Evolutionary conservation across 2,113 vertebrate species (phyloP), one percentile per base, ranked within the genome.

Genomic region (Pollachius pollachius): DNA sequence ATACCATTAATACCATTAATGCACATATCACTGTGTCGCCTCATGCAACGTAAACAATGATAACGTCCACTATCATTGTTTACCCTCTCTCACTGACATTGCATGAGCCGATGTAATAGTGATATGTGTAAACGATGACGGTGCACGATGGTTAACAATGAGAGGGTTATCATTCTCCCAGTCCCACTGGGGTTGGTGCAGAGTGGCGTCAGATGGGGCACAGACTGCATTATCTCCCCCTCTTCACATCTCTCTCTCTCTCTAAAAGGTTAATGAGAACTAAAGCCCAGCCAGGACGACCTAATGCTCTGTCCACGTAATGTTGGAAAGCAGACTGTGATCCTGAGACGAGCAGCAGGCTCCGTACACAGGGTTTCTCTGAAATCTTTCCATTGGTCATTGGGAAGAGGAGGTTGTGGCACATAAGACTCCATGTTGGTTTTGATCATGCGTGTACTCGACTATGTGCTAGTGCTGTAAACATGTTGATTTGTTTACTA

Each of bases 321-420:
- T 72, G 74, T 52, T 70, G 71, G 73, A 78, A 77, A 89, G 80
- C 77, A 83, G 72, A 70, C 67, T 60, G 62, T 15, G 70, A 4
- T 72, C 63, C 71, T 69, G 70, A 80, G 72, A 65, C 74, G 12
- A 79, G 74, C 23, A 23, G 79, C 74, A 82, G 56, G 69, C 74
- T 79, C 58, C 61, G 68, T 78, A 77, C 76, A 81, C 83, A 75
- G 78, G 5, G n/a, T 5, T 56, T 57, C 72, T 23, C 34, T 41
- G 60, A 5, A 62, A 62, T 62, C 34, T 70, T 85, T 83, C 77
- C 80, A 88, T 84, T 85, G 87, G 87, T 88, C 77, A 82, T 57
- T 60, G 76, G 71, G 74, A 64, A 75, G 34, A 62, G 64, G 56
- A 17, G 68, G 54, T 17, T 15, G 16, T 57, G 21, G 56, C 82